Conservation (phyloP, 2,113 vertebrate species). For the Seriola aureovittata region DNA sequence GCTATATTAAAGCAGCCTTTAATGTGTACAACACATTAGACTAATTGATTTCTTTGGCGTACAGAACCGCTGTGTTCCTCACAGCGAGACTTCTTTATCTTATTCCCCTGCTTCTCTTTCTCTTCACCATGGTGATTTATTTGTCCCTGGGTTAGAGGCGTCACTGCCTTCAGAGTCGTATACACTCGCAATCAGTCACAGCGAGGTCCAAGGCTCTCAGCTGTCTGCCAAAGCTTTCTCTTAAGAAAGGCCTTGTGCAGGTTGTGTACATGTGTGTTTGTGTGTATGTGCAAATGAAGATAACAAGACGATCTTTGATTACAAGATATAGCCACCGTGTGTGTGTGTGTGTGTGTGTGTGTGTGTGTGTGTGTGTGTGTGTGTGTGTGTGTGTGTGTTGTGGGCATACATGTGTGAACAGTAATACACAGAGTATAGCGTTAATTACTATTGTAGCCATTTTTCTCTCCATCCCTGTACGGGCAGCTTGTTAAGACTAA, state of each 20-base stretch:
- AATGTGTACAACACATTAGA: constrained; percentile 43
- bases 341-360: constrained; percentile 9
- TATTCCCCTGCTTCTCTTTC: constrained; percentile 51
- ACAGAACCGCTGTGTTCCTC: constrained; percentile 1
- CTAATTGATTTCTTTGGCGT: constrained; percentile 59
- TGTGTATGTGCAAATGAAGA: constrained; percentile 23
- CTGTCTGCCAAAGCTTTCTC: constrained; percentile 59
- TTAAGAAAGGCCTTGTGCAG: constrained; percentile 39
- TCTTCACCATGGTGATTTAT: constrained; percentile 68
- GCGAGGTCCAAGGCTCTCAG: constrained; percentile 51
- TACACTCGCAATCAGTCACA: constrained; percentile 66
- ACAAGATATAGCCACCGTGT: not conserved
- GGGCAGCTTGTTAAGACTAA: constrained; percentile 46
- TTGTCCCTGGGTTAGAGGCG: constrained; percentile 56
- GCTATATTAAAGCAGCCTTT: constrained; percentile 18
- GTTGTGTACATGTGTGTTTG: constrained; percentile 16
- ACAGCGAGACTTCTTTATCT: constrained; percentile 53
- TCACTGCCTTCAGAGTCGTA: constrained; percentile 63
- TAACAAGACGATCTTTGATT: constrained; percentile 12
- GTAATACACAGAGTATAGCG: not conserved
- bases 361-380: not conserved
- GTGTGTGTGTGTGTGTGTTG: constrained; percentile 2
- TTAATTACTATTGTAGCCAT: constrained; percentile 22
- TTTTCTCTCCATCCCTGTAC: constrained; percentile 18
- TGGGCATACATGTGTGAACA: constrained; percentile 3